Base-by-base conservation (phyloP, 1,140 invertebrate genomes). In the Platorchestia sp. region DNA sequence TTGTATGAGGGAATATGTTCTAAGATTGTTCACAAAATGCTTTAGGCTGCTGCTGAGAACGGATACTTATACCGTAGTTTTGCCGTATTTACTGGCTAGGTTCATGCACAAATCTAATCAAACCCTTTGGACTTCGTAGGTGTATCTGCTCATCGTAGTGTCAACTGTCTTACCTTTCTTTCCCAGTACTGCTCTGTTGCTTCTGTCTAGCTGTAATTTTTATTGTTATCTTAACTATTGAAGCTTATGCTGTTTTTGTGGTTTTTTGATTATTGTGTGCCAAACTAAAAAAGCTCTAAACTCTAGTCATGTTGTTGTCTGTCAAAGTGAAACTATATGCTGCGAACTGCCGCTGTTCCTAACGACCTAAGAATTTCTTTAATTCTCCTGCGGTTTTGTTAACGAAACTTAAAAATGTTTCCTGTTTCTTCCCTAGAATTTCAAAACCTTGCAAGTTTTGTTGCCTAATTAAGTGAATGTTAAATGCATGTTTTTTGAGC, bases 181-280 rank as follows among this genome's bases (percentile, higher is more conserved):
- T 93, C 91, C 91, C 45, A 45, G 45, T 44, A 45, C 43, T 44
- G 91, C 91, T 93, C 43, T 93, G 91, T 93, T 93, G 91, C 91
- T 93, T 93, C 91, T 93, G 91, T 93, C 91, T 93, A 93, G 91
- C 91, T 93, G 91, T 93, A 93, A 93, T 93, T 93, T 93, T 93
- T 93, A 93, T 93, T 93, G 91, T 93, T 93, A 93, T 93, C 91
- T 45, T 93, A 44, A 93, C 41, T 93, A 93, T 93, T 45, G 91
- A 93, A 44, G 91, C 91, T 93, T 93, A 93, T 93, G 45, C 43
- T 93, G 91, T 93, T 93, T 93, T 91, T 40, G 91, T 93, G 91
- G 91, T 45, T n/a, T 90, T 93, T 93, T 93, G 45, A 93, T 93
- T 93, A 93, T 93, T 93, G 91, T 93, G 91, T 93, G 91, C 91